Base-by-base conservation (phyloP, 2,113 vertebrate species). In the Scolopax mira region DNA sequence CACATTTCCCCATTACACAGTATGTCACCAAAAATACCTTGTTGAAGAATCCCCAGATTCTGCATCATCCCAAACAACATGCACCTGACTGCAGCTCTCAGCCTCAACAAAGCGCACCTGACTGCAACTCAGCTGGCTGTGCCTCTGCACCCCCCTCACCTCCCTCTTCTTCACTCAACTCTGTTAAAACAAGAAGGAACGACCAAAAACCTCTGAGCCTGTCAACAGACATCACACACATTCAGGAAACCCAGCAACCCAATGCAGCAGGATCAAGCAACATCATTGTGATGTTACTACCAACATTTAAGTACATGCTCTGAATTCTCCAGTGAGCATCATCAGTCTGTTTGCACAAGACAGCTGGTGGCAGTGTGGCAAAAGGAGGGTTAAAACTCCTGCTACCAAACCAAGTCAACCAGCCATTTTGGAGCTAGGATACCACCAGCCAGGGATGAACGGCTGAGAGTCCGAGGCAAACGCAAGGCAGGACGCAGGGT, bases 401-500 rank as follows among this genome's bases (percentile, higher is more conserved):
- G 89, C 60, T 15, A 44, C 57, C 9, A 2, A 69, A 18, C 52
- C 15, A 41, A 61, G 44, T 62, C 82, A n/a, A 67, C n/a, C 85
- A 69, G 71, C 62, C 64, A 66, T 83, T 69, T 42, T 77, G 79
- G 75, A 91, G 44, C 66, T 13, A 16, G 78, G 42, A 52, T 54
- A 52, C 90, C 70, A 48, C 35, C 21, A 15, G 66, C 44, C 83
- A 75, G 49, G 35, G 57, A 31, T 39, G 33, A 0, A 0, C 0
- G 0, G 75, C 41, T 24, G 11, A 3, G 6, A 62, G 33, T 6
- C 39, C 0, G 0, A 79, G 42, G 25, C 7, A 22, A 79, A 33
- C 1, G 1, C 5, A 0, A 46, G 31, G 44, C 1, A 1, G 48
- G 41, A 33, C 0, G 1, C 7, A 3, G 33, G 33, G 25, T 2